Evolutionary conservation across 1,140 invertebrate genomes (phyloP).

Genomic region (Rhizoglyphus robini): DNA sequence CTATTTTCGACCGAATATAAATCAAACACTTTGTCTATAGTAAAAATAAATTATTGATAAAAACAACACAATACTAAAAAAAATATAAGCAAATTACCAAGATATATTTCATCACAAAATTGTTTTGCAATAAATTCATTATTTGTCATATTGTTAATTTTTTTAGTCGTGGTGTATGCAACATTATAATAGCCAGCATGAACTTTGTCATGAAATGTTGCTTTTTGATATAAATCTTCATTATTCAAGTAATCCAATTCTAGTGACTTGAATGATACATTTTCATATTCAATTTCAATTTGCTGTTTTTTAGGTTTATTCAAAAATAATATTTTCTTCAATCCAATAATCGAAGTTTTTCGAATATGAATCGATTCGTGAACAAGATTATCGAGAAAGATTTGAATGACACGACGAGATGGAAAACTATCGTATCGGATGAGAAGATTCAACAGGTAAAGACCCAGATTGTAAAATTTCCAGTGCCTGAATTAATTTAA

Average conservation of each 20-base stretch:
- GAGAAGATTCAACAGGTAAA: neutral
- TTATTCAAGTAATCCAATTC: neutral
- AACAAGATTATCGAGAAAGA: neutral
- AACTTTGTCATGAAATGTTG: conserved; percentile 1
- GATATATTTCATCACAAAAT: neutral
- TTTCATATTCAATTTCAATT: neutral
- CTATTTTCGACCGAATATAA: conserved; percentile 7
- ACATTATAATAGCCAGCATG: conserved; percentile 10
- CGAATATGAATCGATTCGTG: neutral
- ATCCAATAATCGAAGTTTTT: neutral
- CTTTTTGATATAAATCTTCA: neutral
- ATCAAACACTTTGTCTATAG: neutral
- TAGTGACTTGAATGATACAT: neutral
- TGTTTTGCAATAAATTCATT: neutral
- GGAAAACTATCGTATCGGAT: neutral
- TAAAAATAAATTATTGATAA: no score
- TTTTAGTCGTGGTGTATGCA: neutral
- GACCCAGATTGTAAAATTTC: neutral
- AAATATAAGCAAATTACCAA: neutral
- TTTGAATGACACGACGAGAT: neutral
- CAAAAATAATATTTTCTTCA: neutral
- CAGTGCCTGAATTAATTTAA: neutral
- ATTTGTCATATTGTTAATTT: neutral
- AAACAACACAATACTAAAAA: neutral
- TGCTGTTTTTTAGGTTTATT: neutral